These are phyloP conservation scores for Phaetusa simplex DNA, from an alignment of 2,113 vertebrate genomes.

Conservation along the genomic window DNA sequence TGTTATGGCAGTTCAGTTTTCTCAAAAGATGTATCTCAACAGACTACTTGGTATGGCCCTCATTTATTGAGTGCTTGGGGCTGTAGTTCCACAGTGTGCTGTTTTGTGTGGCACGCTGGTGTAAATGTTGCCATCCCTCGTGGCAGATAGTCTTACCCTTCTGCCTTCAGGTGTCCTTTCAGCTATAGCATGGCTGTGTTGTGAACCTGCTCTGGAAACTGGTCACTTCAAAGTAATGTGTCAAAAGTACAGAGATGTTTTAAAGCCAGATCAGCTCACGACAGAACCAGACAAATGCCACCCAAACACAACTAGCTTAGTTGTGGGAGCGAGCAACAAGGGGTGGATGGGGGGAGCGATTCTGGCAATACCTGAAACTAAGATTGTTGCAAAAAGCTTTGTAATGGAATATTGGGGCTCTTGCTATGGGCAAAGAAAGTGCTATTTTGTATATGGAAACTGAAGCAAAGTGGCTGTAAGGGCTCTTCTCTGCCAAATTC, in stretches of 20 bases:
- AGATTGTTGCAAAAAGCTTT: not conserved
- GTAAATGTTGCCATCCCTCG: not conserved
- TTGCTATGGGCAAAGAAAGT: not conserved
- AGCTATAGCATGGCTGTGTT: accelerated
- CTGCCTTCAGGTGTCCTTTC: not conserved
- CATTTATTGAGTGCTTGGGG: not conserved
- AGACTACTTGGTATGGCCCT: not conserved
- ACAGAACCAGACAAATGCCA: not conserved
- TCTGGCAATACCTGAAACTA: not conserved
- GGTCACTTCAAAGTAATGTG: not conserved
- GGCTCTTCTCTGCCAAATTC: too few species aligned
- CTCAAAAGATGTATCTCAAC: accelerated
- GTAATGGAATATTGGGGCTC: not conserved
- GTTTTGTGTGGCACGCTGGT: not conserved
- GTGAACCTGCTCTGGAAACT: not conserved
- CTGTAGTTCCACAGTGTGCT: not conserved
- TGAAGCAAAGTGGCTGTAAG: not conserved
- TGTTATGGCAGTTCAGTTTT: not conserved
- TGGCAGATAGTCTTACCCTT: not conserved
- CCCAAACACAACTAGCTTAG: not conserved
- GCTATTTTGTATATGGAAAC: not conserved
- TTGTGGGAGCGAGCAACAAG: not conserved
- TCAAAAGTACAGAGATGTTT: not conserved
- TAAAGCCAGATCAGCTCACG: not conserved
- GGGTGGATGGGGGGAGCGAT: not conserved